These are phyloP conservation scores for Philereme vetulata DNA, from an alignment of 2,888 invertebrate species.

Conservation along the genomic window DNA sequence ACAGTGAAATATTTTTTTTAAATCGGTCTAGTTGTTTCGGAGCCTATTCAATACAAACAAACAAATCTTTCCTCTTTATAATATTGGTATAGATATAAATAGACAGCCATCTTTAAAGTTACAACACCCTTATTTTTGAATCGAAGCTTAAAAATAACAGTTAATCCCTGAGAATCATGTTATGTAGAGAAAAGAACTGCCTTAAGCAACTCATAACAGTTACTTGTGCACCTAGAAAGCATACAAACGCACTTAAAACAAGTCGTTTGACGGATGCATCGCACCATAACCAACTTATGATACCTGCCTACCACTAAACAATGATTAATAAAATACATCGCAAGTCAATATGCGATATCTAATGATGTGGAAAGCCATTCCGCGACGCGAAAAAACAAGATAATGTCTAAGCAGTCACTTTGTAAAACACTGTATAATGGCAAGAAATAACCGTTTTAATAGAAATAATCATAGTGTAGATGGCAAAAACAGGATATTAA, in stretches of 20 bases:
- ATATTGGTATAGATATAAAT: too few species aligned
- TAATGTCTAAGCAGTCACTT: slow-evolving; percentile 62
- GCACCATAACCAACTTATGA: slow-evolving; percentile 29
- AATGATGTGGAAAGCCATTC: slow-evolving; percentile 72
- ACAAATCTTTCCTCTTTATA: too few species aligned
- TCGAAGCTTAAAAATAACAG: too few species aligned
- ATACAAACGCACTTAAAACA: slow-evolving; percentile 21
- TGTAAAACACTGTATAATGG: slow-evolving; percentile 73
- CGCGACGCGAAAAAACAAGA: slow-evolving; percentile 57
- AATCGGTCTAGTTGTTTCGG: too few species aligned
- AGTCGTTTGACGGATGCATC: slow-evolving; percentile 34
- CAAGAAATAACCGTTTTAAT: slow-evolving; percentile 74
- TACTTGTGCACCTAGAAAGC: slow-evolving; percentile 21
- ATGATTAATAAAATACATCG: slow-evolving; percentile 50
- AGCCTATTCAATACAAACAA: too few species aligned
- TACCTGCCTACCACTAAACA: slow-evolving; percentile 35
- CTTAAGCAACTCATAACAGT: neutral
- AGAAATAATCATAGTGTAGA: slow-evolving; percentile 75
- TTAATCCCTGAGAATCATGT: neutral
- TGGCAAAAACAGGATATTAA: slow-evolving; percentile 75
- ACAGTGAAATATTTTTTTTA: too few species aligned
- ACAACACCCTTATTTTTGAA: too few species aligned
- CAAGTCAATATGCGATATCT: slow-evolving; percentile 48
- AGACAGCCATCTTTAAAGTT: too few species aligned
- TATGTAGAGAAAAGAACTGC: slow-evolving; percentile 1